phyloP scores from a whole-genome alignment of 2,797 vertebrate species.

The Thunnus albacares region DNA sequence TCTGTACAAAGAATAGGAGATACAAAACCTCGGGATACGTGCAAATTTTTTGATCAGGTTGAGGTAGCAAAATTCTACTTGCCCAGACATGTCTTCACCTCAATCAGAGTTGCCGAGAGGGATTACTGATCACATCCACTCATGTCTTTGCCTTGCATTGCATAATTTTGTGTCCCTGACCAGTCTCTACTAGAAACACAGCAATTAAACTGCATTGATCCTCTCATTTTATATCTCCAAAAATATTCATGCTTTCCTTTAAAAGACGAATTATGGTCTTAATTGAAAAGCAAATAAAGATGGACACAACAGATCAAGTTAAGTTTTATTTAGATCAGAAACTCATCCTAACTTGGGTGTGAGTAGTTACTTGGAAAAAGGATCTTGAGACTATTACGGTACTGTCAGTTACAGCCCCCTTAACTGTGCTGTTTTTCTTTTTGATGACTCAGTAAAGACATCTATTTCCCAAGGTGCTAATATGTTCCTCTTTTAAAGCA shows the following conservation, averaged over 20 bases:
- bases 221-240: not conserved
- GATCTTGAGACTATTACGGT: not conserved
- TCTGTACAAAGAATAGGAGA: not conserved
- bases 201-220: not conserved
- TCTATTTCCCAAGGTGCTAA: slow-evolving; percentile 32
- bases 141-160: not conserved
- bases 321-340: slow-evolving; percentile 38
- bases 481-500: not conserved
- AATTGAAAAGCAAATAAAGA: slow-evolving; percentile 1
- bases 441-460: slow-evolving; percentile 25
- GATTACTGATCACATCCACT: not conserved
- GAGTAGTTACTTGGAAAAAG: slow-evolving; percentile 15
- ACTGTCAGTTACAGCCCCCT: not conserved
- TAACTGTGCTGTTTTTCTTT: not conserved
- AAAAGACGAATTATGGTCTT: not conserved
- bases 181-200: not conserved
- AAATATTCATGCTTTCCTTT: not conserved
- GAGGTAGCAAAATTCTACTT: not conserved
- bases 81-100: not conserved
- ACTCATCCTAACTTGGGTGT: not conserved
- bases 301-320: not conserved
- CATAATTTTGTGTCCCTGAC: not conserved
- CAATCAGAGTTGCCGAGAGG: not conserved
- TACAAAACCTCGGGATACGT: not conserved
- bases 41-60: no score